Percentiles rank a stretch among this genome's conserved stretches.
phyloP scores from a whole-genome alignment of 1,140 invertebrate species.

The Drosophila truncata region DNA sequence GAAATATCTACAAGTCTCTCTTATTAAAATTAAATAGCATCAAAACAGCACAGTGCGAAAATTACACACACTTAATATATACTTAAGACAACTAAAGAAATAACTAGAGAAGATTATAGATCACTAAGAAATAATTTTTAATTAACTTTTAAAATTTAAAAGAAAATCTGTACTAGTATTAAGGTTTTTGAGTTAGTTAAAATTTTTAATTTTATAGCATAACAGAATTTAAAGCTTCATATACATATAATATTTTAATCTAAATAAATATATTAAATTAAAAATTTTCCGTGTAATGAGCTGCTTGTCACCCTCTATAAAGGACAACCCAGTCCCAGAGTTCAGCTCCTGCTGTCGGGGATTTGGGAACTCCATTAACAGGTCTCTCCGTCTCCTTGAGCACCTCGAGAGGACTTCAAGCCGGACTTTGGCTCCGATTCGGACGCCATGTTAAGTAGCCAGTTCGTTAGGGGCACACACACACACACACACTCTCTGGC shows the following conservation, averaged over 20 bases:
- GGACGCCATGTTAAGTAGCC: slow-evolving; percentile 47
- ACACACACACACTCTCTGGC: neutral
- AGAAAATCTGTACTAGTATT: no score
- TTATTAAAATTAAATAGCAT: neutral
- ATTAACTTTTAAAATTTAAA: neutral
- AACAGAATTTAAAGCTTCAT: no score
- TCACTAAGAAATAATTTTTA: no score
- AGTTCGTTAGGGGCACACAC: slow-evolving; percentile 50
- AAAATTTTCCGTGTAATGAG: neutral
- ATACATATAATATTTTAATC: no score
- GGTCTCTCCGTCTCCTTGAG: slow-evolving; percentile 17
- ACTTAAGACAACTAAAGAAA: neutral
- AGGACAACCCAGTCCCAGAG: neutral
- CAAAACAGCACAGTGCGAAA: neutral
- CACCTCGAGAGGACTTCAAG: slow-evolving; percentile 32
- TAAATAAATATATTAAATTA: no score
- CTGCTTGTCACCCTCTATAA: neutral
- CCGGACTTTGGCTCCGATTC: neutral
- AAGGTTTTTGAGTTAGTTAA: no score
- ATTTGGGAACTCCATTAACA: slow-evolving; percentile 40
- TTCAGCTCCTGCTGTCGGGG: neutral
- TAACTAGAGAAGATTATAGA: neutral
- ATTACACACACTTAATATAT: neutral
- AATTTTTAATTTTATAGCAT: no score
- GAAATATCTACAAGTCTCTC: neutral